Percentiles rank a stretch among this genome's conserved stretches.
These are phyloP conservation scores for Bradypus variegatus DNA, from an alignment of 2,797 vertebrate species.

Conservation along the genomic window DNA sequence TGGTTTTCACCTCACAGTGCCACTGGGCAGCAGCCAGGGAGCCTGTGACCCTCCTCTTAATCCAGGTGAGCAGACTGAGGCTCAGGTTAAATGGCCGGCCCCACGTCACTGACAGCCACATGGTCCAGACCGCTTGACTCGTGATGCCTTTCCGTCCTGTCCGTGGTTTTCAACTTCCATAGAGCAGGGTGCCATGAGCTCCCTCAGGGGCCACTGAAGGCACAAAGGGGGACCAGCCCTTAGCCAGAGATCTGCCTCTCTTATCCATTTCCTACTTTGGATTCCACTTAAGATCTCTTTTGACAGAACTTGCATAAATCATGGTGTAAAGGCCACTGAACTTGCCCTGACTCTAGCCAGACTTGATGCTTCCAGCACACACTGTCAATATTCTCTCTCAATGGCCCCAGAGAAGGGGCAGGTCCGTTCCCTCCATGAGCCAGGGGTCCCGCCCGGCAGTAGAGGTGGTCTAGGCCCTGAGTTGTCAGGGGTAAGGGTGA, in stretches of 20 bases:
- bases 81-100: not conserved
- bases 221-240: not conserved
- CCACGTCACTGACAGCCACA: not conserved
- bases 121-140: not conserved
- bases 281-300: not conserved
- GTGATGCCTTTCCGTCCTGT: not conserved
- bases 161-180: not conserved
- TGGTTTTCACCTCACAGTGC: not conserved
- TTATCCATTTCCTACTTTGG: not conserved
- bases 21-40: not conserved
- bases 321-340: not conserved
- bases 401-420: not conserved
- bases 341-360: not conserved
- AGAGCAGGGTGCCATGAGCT: not conserved
- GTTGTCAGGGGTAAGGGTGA: too few species aligned
- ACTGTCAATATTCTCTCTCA: not conserved
- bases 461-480: not conserved
- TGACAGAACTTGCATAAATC: not conserved
- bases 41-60: not conserved
- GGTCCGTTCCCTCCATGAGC: not conserved
- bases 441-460: not conserved
- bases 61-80: not conserved
- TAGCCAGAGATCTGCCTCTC: not conserved
- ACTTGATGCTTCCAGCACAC: not conserved
- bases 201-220: accelerated